These are phyloP conservation scores for Graphium colonna DNA, from an alignment of 2,888 invertebrate genomes.

Conservation along the genomic window DNA sequence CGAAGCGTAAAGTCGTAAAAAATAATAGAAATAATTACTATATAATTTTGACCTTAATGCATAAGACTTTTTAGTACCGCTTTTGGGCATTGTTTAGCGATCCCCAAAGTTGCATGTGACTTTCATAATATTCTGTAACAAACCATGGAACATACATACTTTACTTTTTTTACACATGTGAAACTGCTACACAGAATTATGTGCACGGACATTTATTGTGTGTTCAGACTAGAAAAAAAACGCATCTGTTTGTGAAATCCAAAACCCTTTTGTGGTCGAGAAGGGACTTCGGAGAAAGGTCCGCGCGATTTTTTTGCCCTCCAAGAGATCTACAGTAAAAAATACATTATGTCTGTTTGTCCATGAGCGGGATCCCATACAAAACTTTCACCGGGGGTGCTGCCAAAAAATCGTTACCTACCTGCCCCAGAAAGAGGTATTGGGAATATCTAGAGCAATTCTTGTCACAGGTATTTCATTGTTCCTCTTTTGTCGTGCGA, in stretches of 20 bases:
- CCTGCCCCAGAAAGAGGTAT: conserved; percentile 41
- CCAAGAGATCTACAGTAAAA: conserved; percentile 43
- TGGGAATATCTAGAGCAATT: conserved; percentile 49
- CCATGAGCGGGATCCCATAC: conserved; percentile 28
- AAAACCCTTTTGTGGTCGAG: conserved; percentile 70
- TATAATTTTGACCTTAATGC: too few relatives aligned
- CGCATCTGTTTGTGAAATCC: conserved; percentile 65
- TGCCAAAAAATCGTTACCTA: conserved; percentile 44
- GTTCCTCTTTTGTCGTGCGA: not conserved
- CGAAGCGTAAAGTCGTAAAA: too few relatives aligned
- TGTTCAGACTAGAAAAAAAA: conserved; percentile 29
- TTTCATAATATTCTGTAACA: not conserved
- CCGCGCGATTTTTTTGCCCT: conserved; percentile 45
- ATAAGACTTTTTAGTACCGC: too few relatives aligned
- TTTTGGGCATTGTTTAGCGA: too few relatives aligned
- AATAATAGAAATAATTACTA: too few relatives aligned
- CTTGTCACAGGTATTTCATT: conserved; percentile 16
- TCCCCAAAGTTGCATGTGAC: too few relatives aligned
- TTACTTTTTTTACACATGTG: not conserved
- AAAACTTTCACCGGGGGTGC: conserved; percentile 62
- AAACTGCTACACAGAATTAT: conserved; percentile 10
- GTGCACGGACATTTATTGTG: conserved; percentile 25
- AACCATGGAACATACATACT: too few relatives aligned
- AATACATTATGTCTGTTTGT: conserved; percentile 55
- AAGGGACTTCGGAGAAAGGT: conserved; percentile 54